phyloP scores from a whole-genome alignment of 2,113 vertebrate genomes.

The Hypanus sabinus region DNA sequence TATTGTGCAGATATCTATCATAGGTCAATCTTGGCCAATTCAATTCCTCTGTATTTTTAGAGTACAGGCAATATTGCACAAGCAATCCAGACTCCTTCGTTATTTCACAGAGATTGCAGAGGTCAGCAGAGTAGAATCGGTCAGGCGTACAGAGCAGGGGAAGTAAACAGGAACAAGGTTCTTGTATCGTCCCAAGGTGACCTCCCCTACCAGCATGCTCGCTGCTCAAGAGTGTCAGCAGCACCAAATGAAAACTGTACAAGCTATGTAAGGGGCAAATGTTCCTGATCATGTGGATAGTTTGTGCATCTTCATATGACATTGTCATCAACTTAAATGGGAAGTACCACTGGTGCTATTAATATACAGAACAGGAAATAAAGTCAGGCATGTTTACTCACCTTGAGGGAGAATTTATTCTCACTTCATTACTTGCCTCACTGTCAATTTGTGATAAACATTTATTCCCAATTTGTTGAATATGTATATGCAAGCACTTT shows the following conservation, averaged over 20 bases:
- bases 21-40: neutral
- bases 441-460: neutral
- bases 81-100: neutral
- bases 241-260: neutral
- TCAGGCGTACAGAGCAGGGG: neutral
- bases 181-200: neutral
- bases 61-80: neutral
- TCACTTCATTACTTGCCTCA: neutral
- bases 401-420: neutral
- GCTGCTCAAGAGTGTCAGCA: neutral
- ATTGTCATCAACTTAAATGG: neutral
- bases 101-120: neutral
- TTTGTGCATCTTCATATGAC: neutral
- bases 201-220: too few species aligned
- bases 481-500: too few species aligned
- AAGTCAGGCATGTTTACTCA: too few species aligned
- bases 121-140: neutral
- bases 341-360: neutral
- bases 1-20: neutral
- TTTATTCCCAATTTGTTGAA: neutral
- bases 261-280: neutral
- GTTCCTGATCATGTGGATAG: neutral
- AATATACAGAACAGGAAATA: neutral
- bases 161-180: neutral
- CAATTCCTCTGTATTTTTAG: neutral